A percentile compares a stretch with the other conserved stretches of the same genome.
phyloP scores from a whole-genome alignment of 2,797 vertebrate genomes.

The Siniperca undulata region DNA sequence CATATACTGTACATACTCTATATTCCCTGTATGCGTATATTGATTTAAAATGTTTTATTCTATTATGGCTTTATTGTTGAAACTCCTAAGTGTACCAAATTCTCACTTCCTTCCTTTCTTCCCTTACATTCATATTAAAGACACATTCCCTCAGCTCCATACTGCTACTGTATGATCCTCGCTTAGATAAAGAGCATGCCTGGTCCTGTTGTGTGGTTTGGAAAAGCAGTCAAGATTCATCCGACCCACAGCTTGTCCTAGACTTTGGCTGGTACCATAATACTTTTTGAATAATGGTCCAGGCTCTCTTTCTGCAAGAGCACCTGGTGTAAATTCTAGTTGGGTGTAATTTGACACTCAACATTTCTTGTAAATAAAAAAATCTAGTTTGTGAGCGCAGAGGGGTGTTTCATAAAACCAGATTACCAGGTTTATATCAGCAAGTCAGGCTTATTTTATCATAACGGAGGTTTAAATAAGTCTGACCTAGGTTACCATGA shows the following conservation, averaged over 20 bases:
- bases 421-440: not conserved
- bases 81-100: slow-evolving; percentile 11
- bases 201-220: slow-evolving; percentile 55
- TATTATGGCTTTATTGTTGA: slow-evolving; percentile 52
- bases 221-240: slow-evolving; percentile 56
- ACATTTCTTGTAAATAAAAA: slow-evolving; percentile 13
- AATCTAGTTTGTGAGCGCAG: slow-evolving; percentile 10
- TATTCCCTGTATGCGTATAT: slow-evolving; percentile 19
- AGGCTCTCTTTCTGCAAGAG: not conserved
- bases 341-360: slow-evolving; percentile 2
- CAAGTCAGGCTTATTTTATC: too few relatives aligned
- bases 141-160: slow-evolving; percentile 50
- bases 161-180: slow-evolving; percentile 28
- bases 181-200: slow-evolving; percentile 21
- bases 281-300: not conserved
- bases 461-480: not conserved
- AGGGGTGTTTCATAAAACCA: slow-evolving; percentile 46
- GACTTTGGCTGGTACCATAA: slow-evolving; percentile 38
- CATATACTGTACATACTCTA: slow-evolving; percentile 39
- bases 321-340: slow-evolving; percentile 2
- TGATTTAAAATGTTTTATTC: slow-evolving; percentile 10
- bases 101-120: slow-evolving; percentile 20
- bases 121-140: slow-evolving; percentile 70
- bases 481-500: not conserved
- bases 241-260: slow-evolving; percentile 50